Conservation (phyloP, 2,888 invertebrate genomes). For the Drosophila macrospina region DNA sequence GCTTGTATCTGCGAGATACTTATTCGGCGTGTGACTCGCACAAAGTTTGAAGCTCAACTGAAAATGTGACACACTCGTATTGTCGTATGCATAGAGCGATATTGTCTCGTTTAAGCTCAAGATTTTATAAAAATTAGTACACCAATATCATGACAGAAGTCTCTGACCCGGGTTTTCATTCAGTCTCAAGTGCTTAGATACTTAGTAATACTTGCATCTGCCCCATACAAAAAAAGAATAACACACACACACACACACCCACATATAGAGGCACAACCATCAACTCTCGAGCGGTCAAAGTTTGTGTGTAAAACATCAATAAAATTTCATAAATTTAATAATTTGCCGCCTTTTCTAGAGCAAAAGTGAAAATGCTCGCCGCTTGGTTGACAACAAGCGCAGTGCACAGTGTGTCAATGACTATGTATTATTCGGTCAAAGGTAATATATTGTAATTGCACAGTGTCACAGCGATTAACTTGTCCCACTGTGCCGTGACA, state of each 20-base stretch:
- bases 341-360: conserved; percentile 63
- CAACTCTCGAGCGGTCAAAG: conserved; percentile 67
- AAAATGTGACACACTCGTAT: conserved; percentile 38
- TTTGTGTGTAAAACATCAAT: conserved; percentile 77
- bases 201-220: conserved; percentile 33
- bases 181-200: conserved; percentile 57
- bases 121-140: conserved; percentile 66
- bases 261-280: conserved; percentile 1
- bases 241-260: conserved; percentile 13
- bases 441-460: not conserved
- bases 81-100: conserved; percentile 49
- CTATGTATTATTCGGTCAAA: not conserved
- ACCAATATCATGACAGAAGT: conserved; percentile 50
- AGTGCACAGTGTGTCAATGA: conserved; percentile 47
- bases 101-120: conserved; percentile 63
- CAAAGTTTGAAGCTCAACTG: conserved; percentile 69
- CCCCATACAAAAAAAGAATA: conserved; percentile 13
- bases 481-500: conserved; percentile 57
- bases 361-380: conserved; percentile 69
- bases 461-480: not conserved
- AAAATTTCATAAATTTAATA: conserved; percentile 79
- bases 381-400: conserved; percentile 43
- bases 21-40: conserved; percentile 55
- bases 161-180: conserved; percentile 22
- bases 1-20: conserved; percentile 34